Conservation (phyloP, 1,140 invertebrate species). For the Zophobas morio region DNA sequence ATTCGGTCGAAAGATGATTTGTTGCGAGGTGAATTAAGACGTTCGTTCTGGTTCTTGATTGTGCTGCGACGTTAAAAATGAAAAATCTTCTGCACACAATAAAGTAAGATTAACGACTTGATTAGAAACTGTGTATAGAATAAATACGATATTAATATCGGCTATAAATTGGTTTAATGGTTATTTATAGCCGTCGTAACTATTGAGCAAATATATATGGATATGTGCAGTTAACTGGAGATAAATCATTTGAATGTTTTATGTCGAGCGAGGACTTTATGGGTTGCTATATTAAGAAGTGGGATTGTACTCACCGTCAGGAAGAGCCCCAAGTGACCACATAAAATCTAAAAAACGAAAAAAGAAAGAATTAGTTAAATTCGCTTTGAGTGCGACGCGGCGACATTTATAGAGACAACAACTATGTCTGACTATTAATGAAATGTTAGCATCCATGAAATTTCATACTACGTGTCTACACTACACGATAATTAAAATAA, state of each 20-base stretch:
- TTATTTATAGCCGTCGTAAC: slow-evolving; percentile 25
- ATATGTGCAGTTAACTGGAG: slow-evolving; percentile 4
- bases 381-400: slow-evolving; percentile 33
- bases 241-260: slow-evolving; percentile 7
- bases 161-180: slow-evolving; percentile 36
- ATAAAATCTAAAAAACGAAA: slow-evolving; percentile 94
- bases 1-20: background rate
- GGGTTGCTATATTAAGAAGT: slow-evolving; percentile 13
- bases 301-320: slow-evolving; percentile 87
- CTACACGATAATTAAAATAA: slow-evolving; percentile 53
- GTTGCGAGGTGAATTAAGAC: slow-evolving; percentile 7
- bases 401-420: slow-evolving; percentile 57
- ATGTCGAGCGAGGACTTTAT: background rate
- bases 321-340: slow-evolving; percentile 97
- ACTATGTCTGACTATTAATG: slow-evolving; percentile 66
- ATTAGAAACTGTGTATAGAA: slow-evolving; percentile 34
- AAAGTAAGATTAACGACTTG: slow-evolving; percentile 27
- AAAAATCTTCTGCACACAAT: slow-evolving; percentile 26
- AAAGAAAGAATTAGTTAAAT: slow-evolving; percentile 66
- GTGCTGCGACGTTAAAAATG: slow-evolving; percentile 21
- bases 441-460: slow-evolving; percentile 66
- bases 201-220: slow-evolving; percentile 19
- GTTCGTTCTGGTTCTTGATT: slow-evolving; percentile 20
- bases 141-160: slow-evolving; percentile 29
- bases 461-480: slow-evolving; percentile 66